Conservation (phyloP, 2,888 invertebrate genomes). For the Volucella bombylans region DNA sequence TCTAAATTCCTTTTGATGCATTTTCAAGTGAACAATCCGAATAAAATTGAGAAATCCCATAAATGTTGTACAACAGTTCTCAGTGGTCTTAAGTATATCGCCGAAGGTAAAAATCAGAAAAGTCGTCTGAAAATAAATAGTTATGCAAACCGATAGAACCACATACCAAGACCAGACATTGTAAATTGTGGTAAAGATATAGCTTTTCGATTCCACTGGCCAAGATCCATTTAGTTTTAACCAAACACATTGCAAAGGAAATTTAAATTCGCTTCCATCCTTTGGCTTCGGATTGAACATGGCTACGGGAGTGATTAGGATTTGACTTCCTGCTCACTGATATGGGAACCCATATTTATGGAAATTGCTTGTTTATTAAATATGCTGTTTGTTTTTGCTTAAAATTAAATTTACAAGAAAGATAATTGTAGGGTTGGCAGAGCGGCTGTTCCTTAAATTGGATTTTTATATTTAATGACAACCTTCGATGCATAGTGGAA, state of each 20-base stretch:
- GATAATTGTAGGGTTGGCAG: conserved; percentile 47
- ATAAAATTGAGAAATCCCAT: conserved; percentile 81
- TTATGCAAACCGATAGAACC: conserved; percentile 79
- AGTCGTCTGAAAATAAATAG: conserved; percentile 79
- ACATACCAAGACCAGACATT: conserved; percentile 80
- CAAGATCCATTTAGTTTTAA: conserved; percentile 81
- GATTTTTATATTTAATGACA: conserved; percentile 43
- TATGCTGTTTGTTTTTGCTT: conserved; percentile 53
- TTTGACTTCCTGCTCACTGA: background rate
- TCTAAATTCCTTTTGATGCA: conserved; percentile 78
- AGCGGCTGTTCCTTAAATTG: conserved; percentile 31
- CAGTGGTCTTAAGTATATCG: conserved; percentile 80
- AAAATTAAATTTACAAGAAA: conserved; percentile 10
- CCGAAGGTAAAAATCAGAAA: conserved; percentile 79
- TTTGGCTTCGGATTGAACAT: conserved; percentile 78
- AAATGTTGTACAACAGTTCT: conserved; percentile 81
- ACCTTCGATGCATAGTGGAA: background rate
- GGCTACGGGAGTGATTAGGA: background rate
- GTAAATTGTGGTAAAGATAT: conserved; percentile 73
- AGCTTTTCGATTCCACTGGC: conserved; percentile 76
- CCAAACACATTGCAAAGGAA: conserved; percentile 81
- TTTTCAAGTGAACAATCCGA: conserved; percentile 80
- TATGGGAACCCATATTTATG: conserved; percentile 29
- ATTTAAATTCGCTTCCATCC: conserved; percentile 76
- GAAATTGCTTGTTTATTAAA: conserved; percentile 33